phyloP scores from a whole-genome alignment of 2,113 vertebrate genomes.

The Callorhinus ursinus region DNA sequence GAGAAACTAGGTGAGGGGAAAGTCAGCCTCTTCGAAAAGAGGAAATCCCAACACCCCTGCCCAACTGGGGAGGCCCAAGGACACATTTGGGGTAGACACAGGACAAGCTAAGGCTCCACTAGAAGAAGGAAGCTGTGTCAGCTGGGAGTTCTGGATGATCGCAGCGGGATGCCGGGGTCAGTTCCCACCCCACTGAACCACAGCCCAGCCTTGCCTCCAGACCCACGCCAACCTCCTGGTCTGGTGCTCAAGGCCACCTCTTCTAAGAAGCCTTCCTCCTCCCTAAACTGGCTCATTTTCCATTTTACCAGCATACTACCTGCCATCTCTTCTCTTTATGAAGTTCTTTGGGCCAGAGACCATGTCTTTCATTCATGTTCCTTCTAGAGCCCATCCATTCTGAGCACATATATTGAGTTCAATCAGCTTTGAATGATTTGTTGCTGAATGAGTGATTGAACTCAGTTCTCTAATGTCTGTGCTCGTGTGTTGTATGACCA shows the following conservation, averaged over 20 bases:
- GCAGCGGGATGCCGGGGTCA: accelerated
- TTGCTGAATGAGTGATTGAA: neutral
- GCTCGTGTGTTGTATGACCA: neutral
- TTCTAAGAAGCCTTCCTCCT: neutral
- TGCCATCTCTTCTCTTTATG: neutral
- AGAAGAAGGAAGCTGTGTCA: neutral
- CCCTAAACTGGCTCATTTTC: neutral
- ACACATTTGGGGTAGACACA: too few relatives aligned
- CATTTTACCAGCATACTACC: neutral
- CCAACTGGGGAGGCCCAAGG: neutral
- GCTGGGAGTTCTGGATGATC: neutral
- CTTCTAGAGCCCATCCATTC: neutral
- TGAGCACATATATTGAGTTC: neutral
- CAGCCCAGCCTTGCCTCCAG: neutral
- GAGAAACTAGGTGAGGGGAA: neutral
- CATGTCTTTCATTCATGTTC: neutral
- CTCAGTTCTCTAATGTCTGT: neutral
- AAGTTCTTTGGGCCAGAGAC: neutral
- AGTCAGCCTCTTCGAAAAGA: neutral
- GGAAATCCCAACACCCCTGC: neutral
- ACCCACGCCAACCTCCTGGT: neutral
- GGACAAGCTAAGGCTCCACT: neutral
- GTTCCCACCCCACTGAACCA: neutral
- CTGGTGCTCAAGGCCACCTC: neutral
- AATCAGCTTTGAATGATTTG: neutral